A percentile compares a stretch with the other conserved stretches of the same genome.
Evolutionary conservation across 2,888 invertebrate genomes (phyloP).

Genomic region (Chrysolina haemoptera): DNA sequence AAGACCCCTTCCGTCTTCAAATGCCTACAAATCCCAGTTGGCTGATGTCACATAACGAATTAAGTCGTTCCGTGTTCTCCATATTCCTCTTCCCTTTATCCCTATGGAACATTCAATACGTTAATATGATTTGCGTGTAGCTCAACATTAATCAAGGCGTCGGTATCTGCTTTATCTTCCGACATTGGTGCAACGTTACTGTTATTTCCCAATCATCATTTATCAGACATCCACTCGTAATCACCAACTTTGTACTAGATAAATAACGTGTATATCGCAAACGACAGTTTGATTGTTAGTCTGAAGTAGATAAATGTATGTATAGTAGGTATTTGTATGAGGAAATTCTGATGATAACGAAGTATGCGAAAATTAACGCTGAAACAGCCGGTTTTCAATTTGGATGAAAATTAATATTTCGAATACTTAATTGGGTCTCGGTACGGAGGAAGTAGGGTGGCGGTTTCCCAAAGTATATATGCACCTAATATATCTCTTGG

Average conservation of each 20-base stretch:
- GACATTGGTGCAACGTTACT: conserved; percentile 56
- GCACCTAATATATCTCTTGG: not conserved
- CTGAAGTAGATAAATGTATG: conserved; percentile 50
- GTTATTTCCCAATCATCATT: conserved; percentile 65
- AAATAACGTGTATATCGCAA: conserved; percentile 50
- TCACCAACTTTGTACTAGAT: conserved; percentile 60
- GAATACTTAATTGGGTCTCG: conserved; percentile 6
- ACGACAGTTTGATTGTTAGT: conserved; percentile 52
- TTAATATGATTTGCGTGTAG: conserved; percentile 66
- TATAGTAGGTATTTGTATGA: conserved; percentile 24
- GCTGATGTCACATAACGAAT: not conserved
- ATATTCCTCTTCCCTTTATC: conserved; percentile 28
- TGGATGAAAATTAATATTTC: conserved; percentile 28
- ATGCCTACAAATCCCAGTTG: not conserved
- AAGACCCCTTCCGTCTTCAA: too few relatives aligned
- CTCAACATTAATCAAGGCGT: conserved; percentile 63
- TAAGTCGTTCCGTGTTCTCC: not conserved
- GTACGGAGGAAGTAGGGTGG: conserved; percentile 1
- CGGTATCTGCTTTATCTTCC: conserved; percentile 61
- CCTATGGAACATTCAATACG: conserved; percentile 61
- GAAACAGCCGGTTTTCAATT: conserved; percentile 38
- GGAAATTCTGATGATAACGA: conserved; percentile 15
- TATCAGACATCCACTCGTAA: conserved; percentile 63
- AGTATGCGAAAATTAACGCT: conserved; percentile 46
- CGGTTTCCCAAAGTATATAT: conserved; percentile 1